Evolutionary conservation across 2,888 invertebrate species (phyloP).

Genomic region (Diachrysia chrysitis): DNA sequence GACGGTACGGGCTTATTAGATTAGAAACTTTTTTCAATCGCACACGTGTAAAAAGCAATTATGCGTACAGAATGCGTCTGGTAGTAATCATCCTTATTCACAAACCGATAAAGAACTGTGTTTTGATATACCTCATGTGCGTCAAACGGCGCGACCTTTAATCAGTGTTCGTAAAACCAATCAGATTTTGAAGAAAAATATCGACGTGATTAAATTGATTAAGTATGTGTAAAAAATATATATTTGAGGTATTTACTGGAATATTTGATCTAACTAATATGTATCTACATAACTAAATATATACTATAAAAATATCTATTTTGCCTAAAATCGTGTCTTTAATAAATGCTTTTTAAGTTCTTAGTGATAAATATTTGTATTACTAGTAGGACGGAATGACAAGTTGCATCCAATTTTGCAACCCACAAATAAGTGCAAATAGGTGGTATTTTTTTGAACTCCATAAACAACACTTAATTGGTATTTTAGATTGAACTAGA

Average conservation of each 20-base stretch:
- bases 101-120: not conserved
- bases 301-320: too few species aligned
- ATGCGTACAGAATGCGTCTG: not conserved
- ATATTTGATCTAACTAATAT: not conserved
- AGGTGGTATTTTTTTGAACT: not conserved
- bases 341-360: too few species aligned
- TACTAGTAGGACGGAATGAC: too few species aligned
- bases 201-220: not conserved
- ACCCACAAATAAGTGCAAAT: not conserved
- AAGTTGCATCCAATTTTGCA: not conserved
- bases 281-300: too few species aligned
- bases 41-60: not conserved
- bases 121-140: not conserved
- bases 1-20: too few species aligned
- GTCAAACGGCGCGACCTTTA: not conserved
- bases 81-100: not conserved
- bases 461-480: not conserved
- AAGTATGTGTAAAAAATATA: not conserved
- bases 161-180: not conserved
- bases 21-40: too few species aligned
- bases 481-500: slow-evolving; percentile 5
- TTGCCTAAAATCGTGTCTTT: too few species aligned
- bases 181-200: not conserved
- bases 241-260: too few species aligned
- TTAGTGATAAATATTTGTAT: too few species aligned